A percentile compares a stretch with the other conserved stretches of the same genome.
Conservation (phyloP, 2,113 vertebrate genomes). For the Hepsetus odoe region DNA sequence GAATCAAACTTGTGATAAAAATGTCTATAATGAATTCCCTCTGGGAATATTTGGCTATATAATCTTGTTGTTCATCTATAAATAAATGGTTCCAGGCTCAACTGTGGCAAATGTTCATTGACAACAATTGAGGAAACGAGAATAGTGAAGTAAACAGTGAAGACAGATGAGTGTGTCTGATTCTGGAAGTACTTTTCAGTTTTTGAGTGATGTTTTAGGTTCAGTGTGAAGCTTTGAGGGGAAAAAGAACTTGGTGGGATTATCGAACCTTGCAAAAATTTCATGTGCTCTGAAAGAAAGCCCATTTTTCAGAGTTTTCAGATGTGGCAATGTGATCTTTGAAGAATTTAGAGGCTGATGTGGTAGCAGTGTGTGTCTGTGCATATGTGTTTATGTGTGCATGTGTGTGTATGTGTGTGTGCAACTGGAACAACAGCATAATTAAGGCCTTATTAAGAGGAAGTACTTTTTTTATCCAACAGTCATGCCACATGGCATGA, state of each 20-base stretch:
- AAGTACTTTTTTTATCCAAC: constrained; percentile 33
- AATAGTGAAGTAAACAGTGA: constrained; percentile 15
- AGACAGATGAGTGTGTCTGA: constrained; percentile 18
- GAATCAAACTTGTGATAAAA: constrained; percentile 30
- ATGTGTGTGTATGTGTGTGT: constrained; percentile 8
- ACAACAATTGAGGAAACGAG: constrained; percentile 13
- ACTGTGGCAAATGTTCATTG: not conserved
- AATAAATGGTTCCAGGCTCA: constrained; percentile 2
- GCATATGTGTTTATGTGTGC: constrained; percentile 1
- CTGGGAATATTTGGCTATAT: constrained; percentile 12
- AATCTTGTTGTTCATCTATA: constrained; percentile 25
- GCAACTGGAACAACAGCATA: constrained; percentile 32
- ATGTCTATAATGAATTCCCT: constrained; percentile 36
- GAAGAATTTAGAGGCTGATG: not conserved
- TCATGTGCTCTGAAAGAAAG: constrained; percentile 28
- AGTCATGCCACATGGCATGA: constrained; percentile 8
- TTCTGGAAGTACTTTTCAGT: constrained; percentile 38
- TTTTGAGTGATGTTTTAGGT: constrained; percentile 27
- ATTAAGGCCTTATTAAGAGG: constrained; percentile 33
- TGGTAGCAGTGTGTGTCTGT: not conserved
- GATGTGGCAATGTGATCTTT: constrained; percentile 28
- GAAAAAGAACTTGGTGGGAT: constrained; percentile 24
- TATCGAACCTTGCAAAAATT: constrained; percentile 25
- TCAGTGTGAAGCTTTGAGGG: constrained; percentile 7
- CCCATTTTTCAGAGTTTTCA: constrained; percentile 43